These are phyloP conservation scores for Tenebrio molitor DNA, from an alignment of 1,140 invertebrate species.

Conservation along the genomic window DNA sequence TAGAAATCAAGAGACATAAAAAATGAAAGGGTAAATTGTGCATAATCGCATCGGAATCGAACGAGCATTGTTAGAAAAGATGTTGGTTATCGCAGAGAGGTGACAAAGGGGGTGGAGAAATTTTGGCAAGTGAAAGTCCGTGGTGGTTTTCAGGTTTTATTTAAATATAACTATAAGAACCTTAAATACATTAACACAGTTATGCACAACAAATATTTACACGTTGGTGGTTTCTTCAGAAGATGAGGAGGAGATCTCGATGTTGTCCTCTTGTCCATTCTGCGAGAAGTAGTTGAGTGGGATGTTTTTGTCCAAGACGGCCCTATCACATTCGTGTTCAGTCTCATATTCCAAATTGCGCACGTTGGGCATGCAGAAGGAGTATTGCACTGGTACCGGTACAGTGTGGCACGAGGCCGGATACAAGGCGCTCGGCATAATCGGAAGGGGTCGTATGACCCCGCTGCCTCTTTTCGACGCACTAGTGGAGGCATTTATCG, in stretches of 20 bases:
- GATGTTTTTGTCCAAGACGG: constrained; percentile 51
- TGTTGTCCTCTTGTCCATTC: constrained; percentile 50
- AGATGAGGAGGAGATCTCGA: constrained; percentile 55
- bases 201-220: constrained; percentile 46
- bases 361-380: constrained; percentile 45
- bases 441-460: constrained; percentile 58
- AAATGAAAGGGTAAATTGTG: not conserved
- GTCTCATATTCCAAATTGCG: constrained; percentile 54
- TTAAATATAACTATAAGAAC: constrained; percentile 29
- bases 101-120: too few species aligned
- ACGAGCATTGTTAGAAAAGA: too few species aligned
- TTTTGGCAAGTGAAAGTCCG: too few species aligned
- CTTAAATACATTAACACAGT: constrained; percentile 38
- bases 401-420: constrained; percentile 57
- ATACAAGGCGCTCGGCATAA: constrained; percentile 57
- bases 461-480: constrained; percentile 46
- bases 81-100: too few species aligned
- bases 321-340: constrained; percentile 56
- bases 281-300: constrained; percentile 55
- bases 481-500: constrained; percentile 55
- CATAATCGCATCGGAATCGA: too few species aligned
- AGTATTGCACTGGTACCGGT: constrained; percentile 60
- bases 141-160: constrained; percentile 16
- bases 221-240: constrained; percentile 56
- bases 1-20: not conserved